Evolutionary conservation across 2,888 invertebrate species (phyloP).

Genomic region (Epistrophe grossulariae): DNA sequence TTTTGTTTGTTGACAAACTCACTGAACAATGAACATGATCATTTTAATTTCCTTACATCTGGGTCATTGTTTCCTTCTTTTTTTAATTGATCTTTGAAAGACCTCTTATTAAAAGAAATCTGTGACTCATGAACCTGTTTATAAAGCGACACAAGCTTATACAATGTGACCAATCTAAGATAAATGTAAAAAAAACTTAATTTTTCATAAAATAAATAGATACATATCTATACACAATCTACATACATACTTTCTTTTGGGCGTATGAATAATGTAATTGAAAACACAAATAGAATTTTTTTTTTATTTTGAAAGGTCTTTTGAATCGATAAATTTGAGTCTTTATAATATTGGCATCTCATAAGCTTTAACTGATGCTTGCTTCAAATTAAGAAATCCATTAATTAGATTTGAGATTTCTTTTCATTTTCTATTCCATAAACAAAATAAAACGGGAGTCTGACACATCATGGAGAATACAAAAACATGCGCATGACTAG

Average conservation of each 20-base stretch:
- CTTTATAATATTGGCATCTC: too few species aligned
- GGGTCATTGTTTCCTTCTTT: conserved; percentile 4
- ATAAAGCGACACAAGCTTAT: not conserved
- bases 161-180: not conserved
- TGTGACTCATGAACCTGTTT: not conserved
- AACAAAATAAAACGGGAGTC: too few species aligned
- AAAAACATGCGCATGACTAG: too few species aligned
- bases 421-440: too few species aligned
- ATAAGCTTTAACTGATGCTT: too few species aligned
- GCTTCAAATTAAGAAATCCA: too few species aligned
- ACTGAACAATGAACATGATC: conserved; percentile 6
- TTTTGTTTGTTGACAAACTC: conserved; percentile 20
- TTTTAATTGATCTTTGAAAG: not conserved
- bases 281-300: not conserved
- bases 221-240: not conserved
- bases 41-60: not conserved
- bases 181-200: not conserved
- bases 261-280: not conserved
- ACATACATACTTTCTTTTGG: not conserved
- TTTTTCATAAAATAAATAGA: not conserved
- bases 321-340: too few species aligned
- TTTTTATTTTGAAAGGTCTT: too few species aligned
- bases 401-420: too few species aligned
- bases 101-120: not conserved
- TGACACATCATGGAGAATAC: too few species aligned